Evolutionary conservation across 2,113 vertebrate genomes (phyloP).

Genomic region (Danio rerio): DNA sequence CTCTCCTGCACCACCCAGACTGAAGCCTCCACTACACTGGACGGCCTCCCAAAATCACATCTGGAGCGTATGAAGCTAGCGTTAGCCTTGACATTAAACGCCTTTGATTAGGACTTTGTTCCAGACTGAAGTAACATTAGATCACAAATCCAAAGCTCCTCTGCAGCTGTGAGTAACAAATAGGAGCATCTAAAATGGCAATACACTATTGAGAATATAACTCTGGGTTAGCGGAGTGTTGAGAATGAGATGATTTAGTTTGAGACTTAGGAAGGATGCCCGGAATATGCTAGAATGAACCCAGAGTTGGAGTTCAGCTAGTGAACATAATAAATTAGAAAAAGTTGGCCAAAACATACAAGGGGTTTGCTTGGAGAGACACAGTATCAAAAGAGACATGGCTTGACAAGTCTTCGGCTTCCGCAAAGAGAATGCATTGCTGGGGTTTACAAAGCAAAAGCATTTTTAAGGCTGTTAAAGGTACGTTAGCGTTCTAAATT

Average conservation of each 20-base stretch:
- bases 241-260: conserved; percentile 12
- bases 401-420: not conserved
- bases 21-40: conserved; percentile 42
- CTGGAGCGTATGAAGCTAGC: conserved; percentile 31
- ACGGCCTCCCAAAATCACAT: conserved; percentile 49
- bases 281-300: not conserved
- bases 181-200: not conserved
- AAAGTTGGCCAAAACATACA: conserved; percentile 14
- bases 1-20: conserved; percentile 31
- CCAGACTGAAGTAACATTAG: conserved; percentile 12
- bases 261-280: conserved; percentile 12
- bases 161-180: conserved; percentile 9
- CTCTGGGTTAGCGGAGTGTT: conserved; percentile 16
- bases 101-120: conserved; percentile 29
- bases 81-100: conserved; percentile 40
- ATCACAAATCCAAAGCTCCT: not conserved
- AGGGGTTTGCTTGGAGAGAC: not conserved
- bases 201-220: conserved; percentile 5
- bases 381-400: not conserved
- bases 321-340: not conserved
- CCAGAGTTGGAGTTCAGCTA: not conserved
- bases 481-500: too few species aligned
- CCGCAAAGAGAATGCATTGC: not conserved
- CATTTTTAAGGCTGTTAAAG: not conserved
- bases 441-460: not conserved